phyloP scores from a whole-genome alignment of 2,888 invertebrate genomes.

The Pristionchus exspectatus region DNA sequence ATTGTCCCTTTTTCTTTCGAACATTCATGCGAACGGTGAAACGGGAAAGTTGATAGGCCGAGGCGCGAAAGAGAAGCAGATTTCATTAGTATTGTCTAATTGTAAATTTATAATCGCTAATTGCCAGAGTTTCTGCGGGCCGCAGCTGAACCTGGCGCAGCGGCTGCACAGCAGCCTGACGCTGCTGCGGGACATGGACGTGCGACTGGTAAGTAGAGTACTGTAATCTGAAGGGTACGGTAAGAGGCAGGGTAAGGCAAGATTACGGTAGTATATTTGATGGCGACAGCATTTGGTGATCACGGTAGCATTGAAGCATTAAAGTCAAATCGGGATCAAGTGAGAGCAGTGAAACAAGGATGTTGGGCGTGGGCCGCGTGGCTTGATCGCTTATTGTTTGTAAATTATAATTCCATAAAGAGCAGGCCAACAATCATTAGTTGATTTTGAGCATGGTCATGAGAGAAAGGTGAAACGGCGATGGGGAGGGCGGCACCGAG shows the following conservation, averaged over 20 bases:
- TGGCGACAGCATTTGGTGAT: too few species aligned
- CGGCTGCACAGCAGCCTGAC: neutral
- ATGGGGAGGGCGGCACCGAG: neutral
- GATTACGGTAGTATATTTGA: too few species aligned
- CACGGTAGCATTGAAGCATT: too few species aligned
- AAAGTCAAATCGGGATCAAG: neutral
- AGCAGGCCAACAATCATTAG: neutral
- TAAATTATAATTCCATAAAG: too few species aligned
- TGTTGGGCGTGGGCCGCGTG: too few species aligned
- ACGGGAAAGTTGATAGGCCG: neutral
- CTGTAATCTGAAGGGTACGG: neutral
- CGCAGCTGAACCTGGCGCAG: neutral
- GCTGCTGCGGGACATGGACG: neutral
- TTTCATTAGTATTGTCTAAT: too few species aligned
- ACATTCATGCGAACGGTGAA: neutral
- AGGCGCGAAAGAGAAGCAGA: neutral
- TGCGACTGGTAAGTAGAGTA: neutral
- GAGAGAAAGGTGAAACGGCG: neutral
- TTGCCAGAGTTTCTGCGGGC: constrained; percentile 18
- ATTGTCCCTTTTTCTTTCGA: neutral
- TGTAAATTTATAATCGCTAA: neutral
- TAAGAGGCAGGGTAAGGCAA: neutral
- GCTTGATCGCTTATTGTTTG: too few species aligned
- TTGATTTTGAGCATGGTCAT: neutral
- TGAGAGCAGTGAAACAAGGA: neutral